These are phyloP conservation scores for Timema cristinae DNA, from an alignment of 2,888 invertebrate genomes.

Conservation along the genomic window DNA sequence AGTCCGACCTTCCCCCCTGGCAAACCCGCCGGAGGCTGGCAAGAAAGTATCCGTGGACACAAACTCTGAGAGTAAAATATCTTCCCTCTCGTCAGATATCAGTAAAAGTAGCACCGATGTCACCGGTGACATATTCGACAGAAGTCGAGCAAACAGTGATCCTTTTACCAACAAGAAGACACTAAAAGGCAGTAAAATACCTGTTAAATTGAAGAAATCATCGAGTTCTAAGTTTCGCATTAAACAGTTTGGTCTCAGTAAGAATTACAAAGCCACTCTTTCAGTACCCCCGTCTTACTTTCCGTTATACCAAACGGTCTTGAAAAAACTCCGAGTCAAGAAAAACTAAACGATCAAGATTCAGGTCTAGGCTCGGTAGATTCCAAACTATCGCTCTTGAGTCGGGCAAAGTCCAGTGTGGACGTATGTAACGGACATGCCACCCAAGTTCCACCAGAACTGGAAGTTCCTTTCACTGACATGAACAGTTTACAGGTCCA, in stretches of 20 bases:
- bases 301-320: constrained; percentile 22
- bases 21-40: constrained; percentile 18
- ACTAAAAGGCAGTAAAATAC: constrained; percentile 19
- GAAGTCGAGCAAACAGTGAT: constrained; percentile 25
- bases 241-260: constrained; percentile 18
- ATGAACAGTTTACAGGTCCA: neutral
- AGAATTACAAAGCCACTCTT: constrained; percentile 19
- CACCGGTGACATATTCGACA: constrained; percentile 12
- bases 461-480: neutral
- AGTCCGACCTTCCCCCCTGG: constrained; percentile 56
- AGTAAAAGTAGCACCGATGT: constrained; percentile 12
- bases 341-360: constrained; percentile 5
- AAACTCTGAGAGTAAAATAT: constrained; percentile 19
- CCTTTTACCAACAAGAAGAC: constrained; percentile 19
- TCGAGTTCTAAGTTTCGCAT: constrained; percentile 21
- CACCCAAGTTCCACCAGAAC: neutral
- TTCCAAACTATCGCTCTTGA: neutral
- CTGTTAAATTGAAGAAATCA: constrained; percentile 21
- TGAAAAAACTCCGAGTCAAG: constrained; percentile 10
- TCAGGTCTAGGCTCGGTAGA: constrained; percentile 1
- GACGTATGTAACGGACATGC: neutral
- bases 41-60: constrained; percentile 17
- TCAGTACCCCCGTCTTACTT: constrained; percentile 26
- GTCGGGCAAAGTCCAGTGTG: neutral
- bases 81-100: constrained; percentile 15